Conservation (phyloP, 2,888 invertebrate genomes). For the Melieria picta region DNA sequence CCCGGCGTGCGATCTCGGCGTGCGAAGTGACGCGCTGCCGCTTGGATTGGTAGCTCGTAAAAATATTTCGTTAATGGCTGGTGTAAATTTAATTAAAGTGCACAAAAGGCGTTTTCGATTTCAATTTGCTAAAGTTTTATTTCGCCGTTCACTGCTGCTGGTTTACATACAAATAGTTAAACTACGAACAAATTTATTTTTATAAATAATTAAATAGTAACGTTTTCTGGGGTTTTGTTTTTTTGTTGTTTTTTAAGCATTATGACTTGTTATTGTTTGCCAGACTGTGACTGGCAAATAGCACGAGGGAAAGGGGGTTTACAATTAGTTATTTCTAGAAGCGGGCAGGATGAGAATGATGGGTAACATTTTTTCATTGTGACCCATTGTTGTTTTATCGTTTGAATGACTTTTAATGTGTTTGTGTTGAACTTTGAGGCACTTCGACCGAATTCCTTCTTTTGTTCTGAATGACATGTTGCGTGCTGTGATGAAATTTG, state of each 20-base stretch:
- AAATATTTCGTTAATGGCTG: slow-evolving; percentile 15
- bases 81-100: slow-evolving; percentile 19
- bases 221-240: slow-evolving; percentile 18
- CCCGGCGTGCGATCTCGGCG: too few species aligned
- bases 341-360: not conserved
- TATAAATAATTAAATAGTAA: slow-evolving; percentile 32
- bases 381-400: too few species aligned
- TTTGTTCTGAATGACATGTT: too few species aligned
- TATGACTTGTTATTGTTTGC: slow-evolving; percentile 53
- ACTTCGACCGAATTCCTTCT: too few species aligned
- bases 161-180: too few species aligned
- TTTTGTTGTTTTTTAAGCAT: slow-evolving; percentile 9
- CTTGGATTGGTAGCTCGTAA: slow-evolving; percentile 16
- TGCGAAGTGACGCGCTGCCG: too few species aligned
- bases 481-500: too few species aligned
- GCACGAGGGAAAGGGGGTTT: slow-evolving; percentile 40
- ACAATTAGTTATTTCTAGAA: not conserved
- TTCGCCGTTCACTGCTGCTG: not conserved
- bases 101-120: slow-evolving; percentile 21
- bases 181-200: not conserved
- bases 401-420: too few species aligned
- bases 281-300: slow-evolving; percentile 46
- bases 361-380: not conserved
- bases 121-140: slow-evolving; percentile 29
- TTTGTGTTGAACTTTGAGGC: too few species aligned